Evolutionary conservation across 2,797 vertebrate genomes (phyloP), one percentile per base, ranked within the genome.

Genomic region (Gallirallus australis): DNA sequence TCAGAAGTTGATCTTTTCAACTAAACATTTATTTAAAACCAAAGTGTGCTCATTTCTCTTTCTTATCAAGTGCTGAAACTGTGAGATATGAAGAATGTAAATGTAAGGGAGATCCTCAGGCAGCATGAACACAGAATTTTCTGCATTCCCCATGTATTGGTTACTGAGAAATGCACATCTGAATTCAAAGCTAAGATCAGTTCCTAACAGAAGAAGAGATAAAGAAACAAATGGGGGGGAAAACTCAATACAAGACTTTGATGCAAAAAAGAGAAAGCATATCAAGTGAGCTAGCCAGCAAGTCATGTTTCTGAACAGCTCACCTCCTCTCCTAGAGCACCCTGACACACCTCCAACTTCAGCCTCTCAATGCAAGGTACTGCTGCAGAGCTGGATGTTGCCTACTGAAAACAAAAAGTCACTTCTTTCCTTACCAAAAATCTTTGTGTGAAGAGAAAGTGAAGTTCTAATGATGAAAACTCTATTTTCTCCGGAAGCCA

Each of bases 181-280:
- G 23, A 37, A 68, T 30, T 65, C 40, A 47, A 45, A 39, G 33
- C 15, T n/a, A 73, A 72, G 52, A 39, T 11, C 50, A 78, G 56
- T 48, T 79, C 27, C 50, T 69, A 69, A 69, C 6, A 30, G 1
- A 40, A 42, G 5, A 56, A 50, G 15, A 23, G 20, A 39, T 27
- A 24, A 63, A 45, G 35, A 76, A 80, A 84, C 18, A 35, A 68
- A 59, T 2, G 6, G 9, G 3, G 14, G 12, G 6, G 1, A 2
- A 2, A 17, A 50, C 21, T 5, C 8, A 25, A 8, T 9, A 39
- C 9, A 24, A 37, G 31, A 20, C 11, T 19, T 42, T 6, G 16
- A 19, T 0, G 1, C 6, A 61, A 61, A 33, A 33, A 18, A 53
- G 31, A 33, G 31, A 30, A 3, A 5, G n/a, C 15, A 2, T 6